Evolutionary conservation across 2,113 vertebrate genomes (phyloP).

Genomic region (Anseranas semipalmata): DNA sequence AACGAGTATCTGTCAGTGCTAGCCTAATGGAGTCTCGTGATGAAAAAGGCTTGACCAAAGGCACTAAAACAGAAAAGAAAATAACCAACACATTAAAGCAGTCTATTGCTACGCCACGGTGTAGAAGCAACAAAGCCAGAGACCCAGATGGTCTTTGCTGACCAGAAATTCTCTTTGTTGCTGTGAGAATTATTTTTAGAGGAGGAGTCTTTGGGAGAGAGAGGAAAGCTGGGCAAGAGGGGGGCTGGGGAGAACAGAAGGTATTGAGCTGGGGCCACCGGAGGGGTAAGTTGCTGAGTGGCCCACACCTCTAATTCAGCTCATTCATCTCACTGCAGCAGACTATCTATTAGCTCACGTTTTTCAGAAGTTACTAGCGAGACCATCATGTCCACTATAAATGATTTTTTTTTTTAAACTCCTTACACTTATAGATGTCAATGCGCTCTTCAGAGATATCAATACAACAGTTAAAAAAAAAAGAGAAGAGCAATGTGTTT

Average conservation of each 20-base stretch:
- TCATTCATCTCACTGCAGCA: background rate
- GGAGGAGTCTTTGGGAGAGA: background rate
- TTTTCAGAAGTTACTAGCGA: background rate
- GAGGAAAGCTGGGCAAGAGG: background rate
- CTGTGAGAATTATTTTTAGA: constrained; percentile 27
- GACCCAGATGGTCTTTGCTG: constrained; percentile 31
- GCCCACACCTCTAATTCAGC: background rate
- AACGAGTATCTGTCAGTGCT: background rate
- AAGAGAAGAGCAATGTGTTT: background rate
- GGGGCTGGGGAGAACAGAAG: background rate
- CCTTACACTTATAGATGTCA: background rate
- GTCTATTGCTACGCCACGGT: background rate
- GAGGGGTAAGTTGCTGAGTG: background rate
- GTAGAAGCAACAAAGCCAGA: constrained; percentile 36
- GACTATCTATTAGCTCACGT: background rate
- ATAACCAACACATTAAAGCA: background rate
- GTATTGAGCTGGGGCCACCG: background rate
- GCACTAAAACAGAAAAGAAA: background rate
- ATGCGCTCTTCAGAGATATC: background rate
- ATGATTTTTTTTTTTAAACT: background rate
- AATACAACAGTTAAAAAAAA: background rate
- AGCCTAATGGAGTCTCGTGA: background rate
- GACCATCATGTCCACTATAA: background rate
- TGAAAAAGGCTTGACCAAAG: constrained; percentile 20
- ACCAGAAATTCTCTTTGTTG: constrained; percentile 39